phyloP scores from a whole-genome alignment of 2,113 vertebrate genomes.

The Clinocottus analis region DNA sequence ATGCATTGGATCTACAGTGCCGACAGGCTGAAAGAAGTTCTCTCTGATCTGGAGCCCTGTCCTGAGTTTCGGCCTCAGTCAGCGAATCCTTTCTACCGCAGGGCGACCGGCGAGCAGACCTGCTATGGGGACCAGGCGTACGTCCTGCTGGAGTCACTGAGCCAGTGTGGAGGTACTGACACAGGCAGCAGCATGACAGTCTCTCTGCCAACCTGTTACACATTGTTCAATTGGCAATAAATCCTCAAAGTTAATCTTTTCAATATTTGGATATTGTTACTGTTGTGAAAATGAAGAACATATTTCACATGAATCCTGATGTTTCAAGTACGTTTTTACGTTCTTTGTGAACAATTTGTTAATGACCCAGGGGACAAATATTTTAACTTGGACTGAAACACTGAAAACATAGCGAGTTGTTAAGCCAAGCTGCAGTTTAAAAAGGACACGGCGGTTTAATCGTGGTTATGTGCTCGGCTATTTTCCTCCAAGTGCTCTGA shows the following conservation, averaged over 20 bases:
- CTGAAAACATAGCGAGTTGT: not conserved
- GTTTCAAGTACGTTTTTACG: not conserved
- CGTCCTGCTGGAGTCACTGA: slow-evolving; percentile 78
- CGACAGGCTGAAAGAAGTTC: slow-evolving; percentile 67
- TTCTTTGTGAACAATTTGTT: not conserved
- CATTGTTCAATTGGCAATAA: not conserved
- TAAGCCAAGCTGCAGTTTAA: not conserved
- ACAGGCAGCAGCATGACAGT: not conserved
- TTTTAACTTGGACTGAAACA: not conserved
- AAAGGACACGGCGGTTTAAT: not conserved
- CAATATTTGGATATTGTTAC: not conserved
- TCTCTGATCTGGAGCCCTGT: slow-evolving; percentile 72
- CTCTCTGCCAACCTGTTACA: not conserved
- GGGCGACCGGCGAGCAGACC: slow-evolving; percentile 77
- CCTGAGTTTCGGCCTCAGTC: slow-evolving; percentile 80
- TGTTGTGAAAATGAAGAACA: not conserved
- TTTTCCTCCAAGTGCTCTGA: not conserved
- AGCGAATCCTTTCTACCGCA: slow-evolving; percentile 78
- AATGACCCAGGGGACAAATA: not conserved
- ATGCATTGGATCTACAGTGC: slow-evolving; percentile 82
- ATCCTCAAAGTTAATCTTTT: not conserved
- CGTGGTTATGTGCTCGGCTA: not conserved
- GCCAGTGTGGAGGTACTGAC: slow-evolving; percentile 73
- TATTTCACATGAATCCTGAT: not conserved
- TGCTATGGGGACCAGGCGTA: slow-evolving; percentile 83